Percentiles rank a stretch among this genome's conserved stretches.
phyloP scores from a whole-genome alignment of 1,140 invertebrate genomes.

The Hycleus cichorii region DNA sequence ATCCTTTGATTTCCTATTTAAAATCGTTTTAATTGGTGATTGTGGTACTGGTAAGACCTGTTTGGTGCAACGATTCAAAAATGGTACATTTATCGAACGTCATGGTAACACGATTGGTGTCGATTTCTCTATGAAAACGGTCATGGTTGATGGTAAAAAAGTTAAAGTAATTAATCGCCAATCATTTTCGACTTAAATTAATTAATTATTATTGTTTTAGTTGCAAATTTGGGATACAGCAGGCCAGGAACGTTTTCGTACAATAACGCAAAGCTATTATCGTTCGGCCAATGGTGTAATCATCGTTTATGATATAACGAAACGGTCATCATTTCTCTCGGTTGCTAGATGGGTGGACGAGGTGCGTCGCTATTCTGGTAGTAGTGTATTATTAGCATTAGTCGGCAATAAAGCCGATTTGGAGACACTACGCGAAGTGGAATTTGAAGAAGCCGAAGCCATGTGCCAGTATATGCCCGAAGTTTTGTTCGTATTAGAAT shows the following conservation, averaged over 20 bases:
- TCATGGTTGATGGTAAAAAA: constrained; percentile 84
- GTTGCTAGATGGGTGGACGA: constrained; percentile 92
- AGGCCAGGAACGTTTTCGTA: constrained; percentile 85
- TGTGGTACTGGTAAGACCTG: constrained; percentile 80
- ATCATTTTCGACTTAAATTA: not conserved
- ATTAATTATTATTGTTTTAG: constrained; percentile 35
- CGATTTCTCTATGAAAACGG: constrained; percentile 95
- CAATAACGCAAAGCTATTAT: constrained; percentile 93
- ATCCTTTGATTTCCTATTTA: constrained; percentile 72
- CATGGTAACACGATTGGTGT: constrained; percentile 94
- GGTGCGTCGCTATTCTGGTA: constrained; percentile 80
- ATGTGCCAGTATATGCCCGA: constrained; percentile 78
- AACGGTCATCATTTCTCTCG: constrained; percentile 80
- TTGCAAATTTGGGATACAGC: constrained; percentile 93
- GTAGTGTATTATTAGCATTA: constrained; percentile 79
- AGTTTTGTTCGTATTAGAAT: constrained; percentile 79
- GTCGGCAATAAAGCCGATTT: constrained; percentile 91
- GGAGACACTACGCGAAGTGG: constrained; percentile 71
- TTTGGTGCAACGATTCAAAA: constrained; percentile 86
- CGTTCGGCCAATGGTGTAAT: constrained; percentile 87
- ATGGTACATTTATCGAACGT: constrained; percentile 85
- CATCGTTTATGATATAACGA: constrained; percentile 93
- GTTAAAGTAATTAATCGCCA: constrained; percentile 64
- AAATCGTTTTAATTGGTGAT: constrained; percentile 77
- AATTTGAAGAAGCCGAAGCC: constrained; percentile 72